phyloP scores from a whole-genome alignment of 2,797 vertebrate species.

The Hirundo rustica region DNA sequence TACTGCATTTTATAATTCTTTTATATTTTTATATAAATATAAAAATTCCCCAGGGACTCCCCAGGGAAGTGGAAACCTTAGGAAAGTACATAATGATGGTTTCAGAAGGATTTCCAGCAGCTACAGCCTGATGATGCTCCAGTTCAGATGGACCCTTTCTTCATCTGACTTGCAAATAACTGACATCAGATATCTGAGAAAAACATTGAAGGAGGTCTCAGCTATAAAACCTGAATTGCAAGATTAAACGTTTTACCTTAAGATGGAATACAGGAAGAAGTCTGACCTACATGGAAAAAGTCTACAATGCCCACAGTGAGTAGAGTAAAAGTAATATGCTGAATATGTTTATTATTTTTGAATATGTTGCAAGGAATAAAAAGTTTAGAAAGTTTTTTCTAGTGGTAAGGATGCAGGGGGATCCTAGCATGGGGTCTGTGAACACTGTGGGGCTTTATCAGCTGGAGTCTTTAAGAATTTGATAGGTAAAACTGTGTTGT shows the following conservation, averaged over 20 bases:
- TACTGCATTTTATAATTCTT: background rate
- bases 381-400: background rate
- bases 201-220: background rate
- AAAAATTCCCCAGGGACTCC: background rate
- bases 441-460: background rate
- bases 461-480: background rate
- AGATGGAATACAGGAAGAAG: background rate
- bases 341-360: background rate
- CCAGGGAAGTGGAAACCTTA: background rate
- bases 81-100: background rate
- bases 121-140: background rate
- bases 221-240: background rate
- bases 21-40: background rate
- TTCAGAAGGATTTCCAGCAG: background rate
- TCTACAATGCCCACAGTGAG: background rate
- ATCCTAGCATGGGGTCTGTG: background rate
- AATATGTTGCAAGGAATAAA: background rate
- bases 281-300: background rate
- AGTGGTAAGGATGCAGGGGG: background rate
- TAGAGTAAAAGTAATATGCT: background rate
- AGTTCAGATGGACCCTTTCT: background rate
- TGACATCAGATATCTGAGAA: background rate
- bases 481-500: background rate
- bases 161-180: background rate
- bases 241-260: background rate